These are phyloP conservation scores for Corella eumyota DNA, from an alignment of 23 tunicate species.

Conservation along the genomic window DNA sequence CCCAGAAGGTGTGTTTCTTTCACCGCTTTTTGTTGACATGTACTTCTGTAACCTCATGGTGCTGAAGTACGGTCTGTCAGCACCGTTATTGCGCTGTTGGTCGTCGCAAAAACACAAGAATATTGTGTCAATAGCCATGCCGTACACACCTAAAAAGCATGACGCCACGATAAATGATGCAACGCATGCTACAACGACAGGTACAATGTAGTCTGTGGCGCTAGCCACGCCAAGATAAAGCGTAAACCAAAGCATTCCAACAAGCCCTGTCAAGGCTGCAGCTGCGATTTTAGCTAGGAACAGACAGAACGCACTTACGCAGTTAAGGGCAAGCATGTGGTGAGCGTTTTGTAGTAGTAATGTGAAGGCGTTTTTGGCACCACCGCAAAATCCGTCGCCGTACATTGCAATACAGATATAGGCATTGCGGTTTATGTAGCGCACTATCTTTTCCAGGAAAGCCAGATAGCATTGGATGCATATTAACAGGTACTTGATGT, in stretches of 20 bases:
- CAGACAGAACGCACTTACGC: constrained; percentile 55
- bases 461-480: constrained; percentile 51
- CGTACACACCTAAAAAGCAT: constrained; percentile 54
- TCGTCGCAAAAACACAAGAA: constrained; percentile 90
- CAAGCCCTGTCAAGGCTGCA: constrained; percentile 13
- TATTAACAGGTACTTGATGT: constrained; percentile 26
- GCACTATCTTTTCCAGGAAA: constrained; percentile 62
- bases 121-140: constrained; percentile 67
- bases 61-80: constrained; percentile 82
- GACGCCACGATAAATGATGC: constrained; percentile 43
- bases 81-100: constrained; percentile 73
- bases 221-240: constrained; percentile 12
- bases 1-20: too few relatives aligned
- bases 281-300: constrained; percentile 47
- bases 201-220: constrained; percentile 19
- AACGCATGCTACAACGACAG: constrained; percentile 29
- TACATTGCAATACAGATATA: constrained; percentile 82
- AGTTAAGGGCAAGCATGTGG: constrained; percentile 63
- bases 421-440: constrained; percentile 72
- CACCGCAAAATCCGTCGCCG: constrained; percentile 57
- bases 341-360: constrained; percentile 54
- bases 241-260: constrained; percentile 23
- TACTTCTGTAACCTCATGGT: constrained; percentile 33
- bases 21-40: constrained; percentile 20
- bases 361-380: constrained; percentile 46